Evolutionary conservation across 2,113 vertebrate species (phyloP), one percentile per base, ranked within the genome.

Genomic region (Typhlomys cinereus): DNA sequence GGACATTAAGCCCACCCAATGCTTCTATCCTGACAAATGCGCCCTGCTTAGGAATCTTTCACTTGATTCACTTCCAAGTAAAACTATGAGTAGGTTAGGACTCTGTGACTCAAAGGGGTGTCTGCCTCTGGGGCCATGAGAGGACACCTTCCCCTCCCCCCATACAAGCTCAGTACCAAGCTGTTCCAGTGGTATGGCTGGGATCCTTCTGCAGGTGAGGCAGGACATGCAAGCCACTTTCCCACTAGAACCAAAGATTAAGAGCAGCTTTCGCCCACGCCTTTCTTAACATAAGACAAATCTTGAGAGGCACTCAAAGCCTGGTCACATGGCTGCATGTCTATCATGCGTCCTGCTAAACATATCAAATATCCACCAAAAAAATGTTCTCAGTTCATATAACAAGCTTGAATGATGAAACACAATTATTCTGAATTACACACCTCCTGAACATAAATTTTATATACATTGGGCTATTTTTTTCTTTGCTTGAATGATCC

Each of bases 251-350:
- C 61, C 44, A 62, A 93, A 67, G 48, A 54, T 4, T 66, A 25
- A 9, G 41, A 62, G 48, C 13, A 62, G 23, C 70, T 73, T 81
- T 75, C 54, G 59, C 39, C 46, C 67, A 14, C 73, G 18, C 25
- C 41, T 64, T 89, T 66, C 64, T 41, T 61, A 86, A 83, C 23
- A 79, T 18, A 88, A 95, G 87, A 73, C 1, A 14, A 88, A 81
- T 64, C 17, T 69, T 69, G 81, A 59, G 14, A 79, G 14, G 39
- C 31, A 44, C 5, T 78, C 64, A 89, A 44, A 76, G 13, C 61
- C 70, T 4, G 5, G 15, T 85, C 44, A 73, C 17, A 44, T 13
- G 46, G 57, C 11, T 81, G 31, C 27, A n/a, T 50, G 6, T 83
- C 48, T 71, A 70, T 74, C 12, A 50, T 2, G 7, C 11, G 64